Percentiles rank a stretch among this genome's conserved stretches.
Conservation (phyloP, 2,888 invertebrate genomes). For the Glaucopsyche alexis region DNA sequence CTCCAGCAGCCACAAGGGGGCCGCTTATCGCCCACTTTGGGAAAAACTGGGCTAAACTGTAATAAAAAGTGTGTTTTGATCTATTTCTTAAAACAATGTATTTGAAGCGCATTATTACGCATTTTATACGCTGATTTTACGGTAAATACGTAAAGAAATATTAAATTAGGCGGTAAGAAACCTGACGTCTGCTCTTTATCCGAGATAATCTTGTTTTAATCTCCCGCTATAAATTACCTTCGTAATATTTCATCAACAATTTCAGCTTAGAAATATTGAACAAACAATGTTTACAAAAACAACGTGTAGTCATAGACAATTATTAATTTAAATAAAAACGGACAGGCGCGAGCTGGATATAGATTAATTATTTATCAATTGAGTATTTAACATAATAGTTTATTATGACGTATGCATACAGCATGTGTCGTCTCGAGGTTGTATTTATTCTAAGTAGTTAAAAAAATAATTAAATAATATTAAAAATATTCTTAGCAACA, state of each 20-base stretch:
- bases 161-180: slow-evolving; percentile 4
- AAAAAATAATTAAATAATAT: too few relatives aligned
- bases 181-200: slow-evolving; percentile 30
- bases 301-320: slow-evolving; percentile 32
- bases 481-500: too few relatives aligned
- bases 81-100: too few relatives aligned
- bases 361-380: not conserved
- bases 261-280: slow-evolving; percentile 35
- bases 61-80: too few relatives aligned
- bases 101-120: not conserved
- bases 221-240: slow-evolving; percentile 33
- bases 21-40: too few relatives aligned
- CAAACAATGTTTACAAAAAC: slow-evolving; percentile 34
- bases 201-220: slow-evolving; percentile 33
- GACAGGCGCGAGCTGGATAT: not conserved
- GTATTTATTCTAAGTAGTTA: too few relatives aligned
- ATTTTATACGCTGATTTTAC: slow-evolving; percentile 13
- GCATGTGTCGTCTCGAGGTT: too few relatives aligned
- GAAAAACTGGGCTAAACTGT: too few relatives aligned
- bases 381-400: too few relatives aligned
- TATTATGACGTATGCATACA: too few relatives aligned
- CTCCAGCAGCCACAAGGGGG: too few relatives aligned
- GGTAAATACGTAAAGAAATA: slow-evolving; percentile 28
- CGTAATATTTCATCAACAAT: slow-evolving; percentile 29
- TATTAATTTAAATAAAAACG: slow-evolving; percentile 35